A percentile compares a stretch with the other conserved stretches of the same genome.
Conservation (phyloP, 1,140 invertebrate genomes). For the Neodiprion virginianus region DNA sequence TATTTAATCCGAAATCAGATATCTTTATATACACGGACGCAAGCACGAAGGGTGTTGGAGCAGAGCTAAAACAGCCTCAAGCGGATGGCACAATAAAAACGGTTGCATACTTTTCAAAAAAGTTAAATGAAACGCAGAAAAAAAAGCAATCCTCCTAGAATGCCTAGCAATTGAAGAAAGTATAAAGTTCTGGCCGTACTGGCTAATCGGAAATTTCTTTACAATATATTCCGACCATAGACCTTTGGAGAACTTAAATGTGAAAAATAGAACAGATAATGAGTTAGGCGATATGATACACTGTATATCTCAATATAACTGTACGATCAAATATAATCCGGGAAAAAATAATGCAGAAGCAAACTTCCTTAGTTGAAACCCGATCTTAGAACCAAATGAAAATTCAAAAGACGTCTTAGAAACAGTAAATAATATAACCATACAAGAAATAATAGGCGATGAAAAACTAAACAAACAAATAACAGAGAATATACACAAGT, state of each 20-base stretch:
- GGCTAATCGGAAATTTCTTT: conserved; percentile 19
- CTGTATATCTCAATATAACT: not conserved
- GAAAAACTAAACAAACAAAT: not conserved
- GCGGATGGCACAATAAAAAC: conserved; percentile 21
- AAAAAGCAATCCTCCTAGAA: not conserved
- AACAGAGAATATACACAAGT: too few species aligned
- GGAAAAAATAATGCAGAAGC: too few species aligned
- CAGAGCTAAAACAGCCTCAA: conserved; percentile 29
- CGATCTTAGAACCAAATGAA: conserved; percentile 11
- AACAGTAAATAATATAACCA: not conserved
- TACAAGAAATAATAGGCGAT: not conserved
- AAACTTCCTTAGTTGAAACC: conserved; percentile 15
- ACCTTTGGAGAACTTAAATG: conserved; percentile 28
- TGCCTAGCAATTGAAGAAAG: not conserved
- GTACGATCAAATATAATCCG: conserved; percentile 17
- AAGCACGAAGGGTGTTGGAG: conserved; percentile 30
- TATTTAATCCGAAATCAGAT: conserved; percentile 28
- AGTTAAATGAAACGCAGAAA: not conserved
- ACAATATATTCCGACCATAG: conserved; percentile 26
- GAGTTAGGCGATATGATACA: not conserved
- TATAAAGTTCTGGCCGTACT: not conserved
- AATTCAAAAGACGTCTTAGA: not conserved
- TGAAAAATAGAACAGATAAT: conserved; percentile 1
- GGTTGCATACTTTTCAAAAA: not conserved
- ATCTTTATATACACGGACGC: conserved; percentile 34